Evolutionary conservation across 2,888 invertebrate genomes (phyloP).

Genomic region (Argynnis bischoffii): DNA sequence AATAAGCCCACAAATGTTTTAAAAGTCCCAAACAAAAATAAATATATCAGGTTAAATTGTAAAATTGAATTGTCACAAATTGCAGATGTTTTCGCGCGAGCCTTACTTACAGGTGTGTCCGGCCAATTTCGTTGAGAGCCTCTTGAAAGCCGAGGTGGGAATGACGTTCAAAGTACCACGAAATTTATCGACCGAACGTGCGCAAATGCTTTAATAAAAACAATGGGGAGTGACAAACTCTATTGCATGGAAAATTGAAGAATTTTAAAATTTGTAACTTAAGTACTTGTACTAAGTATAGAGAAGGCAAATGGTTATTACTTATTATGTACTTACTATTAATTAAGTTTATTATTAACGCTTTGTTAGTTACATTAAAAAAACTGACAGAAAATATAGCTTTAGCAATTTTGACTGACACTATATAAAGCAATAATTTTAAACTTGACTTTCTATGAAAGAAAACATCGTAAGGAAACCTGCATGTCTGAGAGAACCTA

Average conservation of each 20-base stretch:
- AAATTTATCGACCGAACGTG: conserved; percentile 74
- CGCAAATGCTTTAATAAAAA: conserved; percentile 64
- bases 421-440: no score
- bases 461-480: no score
- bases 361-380: no score
- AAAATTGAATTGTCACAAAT: conserved; percentile 38
- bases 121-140: conserved; percentile 63
- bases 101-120: conserved; percentile 54
- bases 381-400: no score
- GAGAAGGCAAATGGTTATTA: no score
- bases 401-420: no score
- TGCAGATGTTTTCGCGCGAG: conserved; percentile 41
- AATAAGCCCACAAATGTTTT: background rate
- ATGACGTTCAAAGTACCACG: conserved; percentile 68
- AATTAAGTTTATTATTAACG: no score
- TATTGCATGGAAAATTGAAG: conserved; percentile 39
- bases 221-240: conserved; percentile 64
- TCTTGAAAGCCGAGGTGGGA: conserved; percentile 60
- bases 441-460: no score
- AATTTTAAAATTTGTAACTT: no score
- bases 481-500: no score
- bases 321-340: no score
- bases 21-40: background rate
- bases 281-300: no score
- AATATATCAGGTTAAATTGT: conserved; percentile 24